Evolutionary conservation across 2,113 vertebrate species (phyloP).

Genomic region (Thermophis baileyi): DNA sequence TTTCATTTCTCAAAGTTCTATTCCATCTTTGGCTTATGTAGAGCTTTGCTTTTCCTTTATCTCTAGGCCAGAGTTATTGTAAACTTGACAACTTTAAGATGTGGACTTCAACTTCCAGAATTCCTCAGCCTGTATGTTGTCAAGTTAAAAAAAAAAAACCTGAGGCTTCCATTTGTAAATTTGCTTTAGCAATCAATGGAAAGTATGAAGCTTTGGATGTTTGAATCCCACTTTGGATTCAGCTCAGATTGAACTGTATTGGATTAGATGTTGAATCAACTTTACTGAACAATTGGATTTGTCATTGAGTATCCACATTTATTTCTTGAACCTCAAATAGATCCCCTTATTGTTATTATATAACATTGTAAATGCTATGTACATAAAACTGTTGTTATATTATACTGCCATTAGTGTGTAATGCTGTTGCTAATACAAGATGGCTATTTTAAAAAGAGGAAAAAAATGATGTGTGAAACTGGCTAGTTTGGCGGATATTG

Average conservation of each 20-base stretch:
- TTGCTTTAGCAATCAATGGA: background rate
- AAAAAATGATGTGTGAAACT: background rate
- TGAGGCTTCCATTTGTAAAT: background rate
- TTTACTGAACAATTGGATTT: background rate
- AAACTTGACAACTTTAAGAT: background rate
- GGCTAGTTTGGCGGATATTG: background rate
- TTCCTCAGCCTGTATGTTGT: background rate
- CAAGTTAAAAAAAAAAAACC: background rate
- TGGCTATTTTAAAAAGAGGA: background rate
- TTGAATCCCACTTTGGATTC: background rate
- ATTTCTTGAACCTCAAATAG: background rate
- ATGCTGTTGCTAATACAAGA: background rate
- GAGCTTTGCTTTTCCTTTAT: background rate
- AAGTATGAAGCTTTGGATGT: background rate
- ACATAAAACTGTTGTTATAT: background rate
- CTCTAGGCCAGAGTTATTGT: background rate
- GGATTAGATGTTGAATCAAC: background rate
- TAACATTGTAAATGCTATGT: background rate
- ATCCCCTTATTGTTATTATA: background rate
- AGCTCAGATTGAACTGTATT: background rate
- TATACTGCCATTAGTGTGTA: background rate
- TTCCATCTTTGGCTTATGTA: background rate
- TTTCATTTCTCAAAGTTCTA: background rate
- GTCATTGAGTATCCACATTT: background rate
- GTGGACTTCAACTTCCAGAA: background rate